Percentiles rank a stretch among this genome's conserved stretches.
Conservation (phyloP, 2,113 vertebrate genomes). For the Brachirus orientalis region DNA sequence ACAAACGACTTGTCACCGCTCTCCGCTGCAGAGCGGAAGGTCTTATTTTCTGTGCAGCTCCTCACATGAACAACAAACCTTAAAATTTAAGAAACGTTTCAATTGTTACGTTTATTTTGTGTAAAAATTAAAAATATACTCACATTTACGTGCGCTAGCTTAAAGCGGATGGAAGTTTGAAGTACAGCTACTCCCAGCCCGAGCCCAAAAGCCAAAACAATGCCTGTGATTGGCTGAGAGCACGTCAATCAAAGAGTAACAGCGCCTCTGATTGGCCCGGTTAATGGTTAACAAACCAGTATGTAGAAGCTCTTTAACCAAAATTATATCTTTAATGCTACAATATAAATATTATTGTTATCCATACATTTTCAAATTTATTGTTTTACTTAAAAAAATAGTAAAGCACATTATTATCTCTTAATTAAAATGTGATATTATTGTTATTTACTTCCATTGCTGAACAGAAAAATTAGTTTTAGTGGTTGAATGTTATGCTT, state of each 20-base stretch:
- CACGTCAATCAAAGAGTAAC: background rate
- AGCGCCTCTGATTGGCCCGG: conserved; percentile 42
- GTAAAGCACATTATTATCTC: too few relatives aligned
- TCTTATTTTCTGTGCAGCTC: background rate
- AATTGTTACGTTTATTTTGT: background rate
- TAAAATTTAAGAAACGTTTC: background rate
- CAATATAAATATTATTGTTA: too few relatives aligned
- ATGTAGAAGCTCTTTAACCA: too few relatives aligned
- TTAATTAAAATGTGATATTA: too few relatives aligned
- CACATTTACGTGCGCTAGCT: conserved; percentile 20
- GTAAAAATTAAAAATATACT: background rate
- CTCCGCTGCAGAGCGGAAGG: background rate
- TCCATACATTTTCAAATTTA: too few relatives aligned
- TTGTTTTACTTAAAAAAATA: too few relatives aligned
- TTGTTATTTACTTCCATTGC: too few relatives aligned
- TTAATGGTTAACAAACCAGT: too few relatives aligned
- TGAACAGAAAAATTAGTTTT: too few relatives aligned
- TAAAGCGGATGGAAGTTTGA: background rate
- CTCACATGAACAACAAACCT: background rate
- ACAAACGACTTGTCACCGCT: background rate
- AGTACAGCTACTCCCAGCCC: background rate
- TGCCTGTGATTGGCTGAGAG: conserved; percentile 51
- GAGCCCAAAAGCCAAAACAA: conserved; percentile 25
- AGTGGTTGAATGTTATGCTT: too few relatives aligned
- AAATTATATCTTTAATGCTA: too few relatives aligned